Evolutionary conservation across 2,113 vertebrate species (phyloP), one percentile per base, ranked within the genome.

Genomic region (Phocoena phocoena): DNA sequence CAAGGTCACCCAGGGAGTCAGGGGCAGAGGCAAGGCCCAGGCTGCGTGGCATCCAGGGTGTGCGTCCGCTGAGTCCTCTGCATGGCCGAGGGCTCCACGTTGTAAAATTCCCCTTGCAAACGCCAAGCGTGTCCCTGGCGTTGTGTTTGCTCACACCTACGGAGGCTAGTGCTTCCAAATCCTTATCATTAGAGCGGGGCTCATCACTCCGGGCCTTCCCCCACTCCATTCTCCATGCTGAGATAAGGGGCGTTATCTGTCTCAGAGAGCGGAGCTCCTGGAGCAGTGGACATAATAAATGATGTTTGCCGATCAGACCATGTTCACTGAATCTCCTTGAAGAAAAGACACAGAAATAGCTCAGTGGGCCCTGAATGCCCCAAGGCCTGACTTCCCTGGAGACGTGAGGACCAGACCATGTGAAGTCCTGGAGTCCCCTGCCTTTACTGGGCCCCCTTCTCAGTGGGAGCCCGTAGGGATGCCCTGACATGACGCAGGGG

Each of bases 291-390:
- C 0, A 2, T 74, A 53, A 86, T 70, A 53, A 92, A 93, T 91
- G 58, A 70, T 31, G 62, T 93, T 82, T 93, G 67, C 73, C 1
- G 20, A 68, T 55, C 53, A 50, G 47, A 36, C 70, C 1, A 1
- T 33, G 58, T 60, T 68, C 0, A 41, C 92, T n/a, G 62, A 73
- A 36, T 91, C 77, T 96, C 97, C 95, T 95, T 97, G 97, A 97
- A 92, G 83, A 76, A 94, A 94, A 97, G 94, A 81, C 38, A 50
- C 20, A 41, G 92, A 12, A 85, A 90, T 23, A 60, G 82, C 79
- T 82, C n/a, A 6, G 81, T 0, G 0, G 70, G 55, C 36, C 55
- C 79, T 0, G 2, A 18, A 4, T 1, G n/a, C 36, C 58, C 70
- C 33, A 5, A 36, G 28, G 28, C 58, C 80, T 41, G 80, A 15